Evolutionary conservation across 1,140 invertebrate species (phyloP), one percentile per base, ranked within the genome.

Genomic region (Philotrypesis tridentata): DNA sequence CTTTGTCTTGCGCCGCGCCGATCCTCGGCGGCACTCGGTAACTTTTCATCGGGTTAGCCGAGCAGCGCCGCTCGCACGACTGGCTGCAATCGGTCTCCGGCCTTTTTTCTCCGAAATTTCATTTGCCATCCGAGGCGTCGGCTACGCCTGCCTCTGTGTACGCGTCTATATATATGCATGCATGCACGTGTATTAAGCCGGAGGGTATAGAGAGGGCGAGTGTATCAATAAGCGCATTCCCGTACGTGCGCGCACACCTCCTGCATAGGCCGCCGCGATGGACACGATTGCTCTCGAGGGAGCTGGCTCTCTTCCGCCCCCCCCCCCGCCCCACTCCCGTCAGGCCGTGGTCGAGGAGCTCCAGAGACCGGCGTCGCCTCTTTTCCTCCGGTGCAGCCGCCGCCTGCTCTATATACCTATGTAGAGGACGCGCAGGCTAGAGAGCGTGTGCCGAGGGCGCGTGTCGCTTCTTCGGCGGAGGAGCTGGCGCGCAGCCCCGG

Each of bases 381-480:
- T 75, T 61, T 61, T 61, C 23, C 60, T 17, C 37, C 29, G n/a
- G 31, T 65, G 60, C n/a, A n/a, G n/a, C n/a, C n/a, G n/a, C n/a
- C n/a, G n/a, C n/a, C n/a, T n/a, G n/a, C n/a, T 43, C 7, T 43
- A 43, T 43, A 43, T 43, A 43, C 12, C 5, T 43, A 43, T 43
- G 12, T 11, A 11, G 40, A 43, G 33, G 12, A 11, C 5, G 60
- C 21, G 60, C 1, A 23, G 23, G 21, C 12, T 9, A 23, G n/a
- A 27, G 61, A 17, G 61, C 33, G 31, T 23, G 60, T n/a, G 23
- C 6, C 37, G 68, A 40, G 37, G n/a, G 31, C 33, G 68, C 67
- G 29, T 61, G 77, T 61, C 31, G 78, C 68, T 80, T 80, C 78
- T 80, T 80, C 70, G 55, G 21, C 6, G 67, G 31, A 17, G 43